phyloP scores from a whole-genome alignment of 2,888 invertebrate species.

The Chrysolina americana region DNA sequence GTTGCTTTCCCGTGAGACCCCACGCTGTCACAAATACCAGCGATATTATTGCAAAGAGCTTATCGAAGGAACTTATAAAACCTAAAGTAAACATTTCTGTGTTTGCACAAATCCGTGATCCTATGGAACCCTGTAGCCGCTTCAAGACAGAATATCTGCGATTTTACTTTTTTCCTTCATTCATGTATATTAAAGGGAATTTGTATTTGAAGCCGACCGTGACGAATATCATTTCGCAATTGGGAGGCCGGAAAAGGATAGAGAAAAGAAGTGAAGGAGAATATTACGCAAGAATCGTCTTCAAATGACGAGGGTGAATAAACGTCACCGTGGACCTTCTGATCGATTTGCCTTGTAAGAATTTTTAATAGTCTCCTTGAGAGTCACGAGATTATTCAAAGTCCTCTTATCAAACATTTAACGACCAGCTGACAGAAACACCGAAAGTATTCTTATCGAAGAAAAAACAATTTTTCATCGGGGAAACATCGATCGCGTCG shows the following conservation, averaged over 20 bases:
- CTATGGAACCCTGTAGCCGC: background rate
- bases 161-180: background rate
- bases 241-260: background rate
- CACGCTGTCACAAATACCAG: background rate
- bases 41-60: background rate
- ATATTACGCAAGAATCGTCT: background rate
- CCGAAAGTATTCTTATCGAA: no score
- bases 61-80: background rate
- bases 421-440: no score
- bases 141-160: no score
- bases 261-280: background rate
- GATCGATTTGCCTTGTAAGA: background rate
- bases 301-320: slow-evolving; percentile 4
- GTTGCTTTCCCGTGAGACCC: no score
- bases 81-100: background rate
- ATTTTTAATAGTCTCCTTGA: background rate
- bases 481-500: no score
- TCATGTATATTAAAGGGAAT: background rate
- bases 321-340: background rate
- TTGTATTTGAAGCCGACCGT: background rate
- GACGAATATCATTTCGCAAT: slow-evolving; percentile 1
- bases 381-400: background rate
- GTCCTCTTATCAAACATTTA: background rate
- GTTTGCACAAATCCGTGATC: background rate
- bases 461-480: no score